Conservation (phyloP, 2,888 invertebrate species). For the Plebejus argus region DNA sequence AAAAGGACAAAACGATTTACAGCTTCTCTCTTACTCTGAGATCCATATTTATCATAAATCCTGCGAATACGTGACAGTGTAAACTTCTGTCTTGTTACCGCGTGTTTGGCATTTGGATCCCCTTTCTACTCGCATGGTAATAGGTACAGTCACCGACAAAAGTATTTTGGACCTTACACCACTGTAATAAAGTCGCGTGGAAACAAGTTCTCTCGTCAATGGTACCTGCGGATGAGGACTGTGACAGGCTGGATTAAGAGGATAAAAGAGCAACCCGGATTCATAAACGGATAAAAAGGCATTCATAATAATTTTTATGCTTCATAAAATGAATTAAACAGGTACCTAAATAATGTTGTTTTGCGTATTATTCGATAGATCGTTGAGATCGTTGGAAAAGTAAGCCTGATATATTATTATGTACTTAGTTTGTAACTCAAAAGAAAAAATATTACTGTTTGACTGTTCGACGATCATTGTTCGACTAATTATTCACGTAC, state of each 20-base stretch:
- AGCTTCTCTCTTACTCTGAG: neutral
- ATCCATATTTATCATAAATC: neutral
- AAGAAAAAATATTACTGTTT: too few species aligned
- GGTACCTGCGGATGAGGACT: constrained; percentile 47
- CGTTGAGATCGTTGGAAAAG: too few species aligned
- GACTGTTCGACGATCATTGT: too few species aligned
- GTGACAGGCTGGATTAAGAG: constrained; percentile 57
- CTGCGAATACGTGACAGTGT: constrained; percentile 59
- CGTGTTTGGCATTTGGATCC: constrained; percentile 70
- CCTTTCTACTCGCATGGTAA: constrained; percentile 68
- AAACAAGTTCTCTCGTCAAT: neutral
- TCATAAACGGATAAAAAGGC: constrained; percentile 39
- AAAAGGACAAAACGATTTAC: neutral
- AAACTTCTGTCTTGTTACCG: constrained; percentile 70
- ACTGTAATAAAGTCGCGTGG: neutral
- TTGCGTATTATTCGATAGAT: too few species aligned
- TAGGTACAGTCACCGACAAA: constrained; percentile 46
- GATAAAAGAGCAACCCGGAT: constrained; percentile 47
- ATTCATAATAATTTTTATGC: constrained; percentile 23
- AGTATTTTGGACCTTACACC: neutral
- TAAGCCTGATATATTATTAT: too few species aligned
- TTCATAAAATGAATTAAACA: neutral
- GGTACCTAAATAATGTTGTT: neutral
- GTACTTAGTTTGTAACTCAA: too few species aligned
- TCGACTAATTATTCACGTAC: too few species aligned